Percentiles rank a stretch among this genome's conserved stretches.
phyloP scores from a whole-genome alignment of 2,113 vertebrate species.

The Typhlomys cinereus region DNA sequence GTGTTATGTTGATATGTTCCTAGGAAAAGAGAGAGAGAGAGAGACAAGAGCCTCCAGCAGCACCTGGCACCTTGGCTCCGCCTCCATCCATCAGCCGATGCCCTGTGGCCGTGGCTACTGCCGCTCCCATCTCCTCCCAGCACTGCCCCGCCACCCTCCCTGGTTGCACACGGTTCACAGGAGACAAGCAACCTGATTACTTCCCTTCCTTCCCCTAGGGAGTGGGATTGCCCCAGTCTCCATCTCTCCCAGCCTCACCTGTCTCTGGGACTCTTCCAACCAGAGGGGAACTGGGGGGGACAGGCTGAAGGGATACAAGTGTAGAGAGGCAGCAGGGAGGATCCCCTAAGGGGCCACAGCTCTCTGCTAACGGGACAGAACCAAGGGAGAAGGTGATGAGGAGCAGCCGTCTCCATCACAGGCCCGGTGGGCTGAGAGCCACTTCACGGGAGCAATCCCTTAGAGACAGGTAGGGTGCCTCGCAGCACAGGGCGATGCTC shows the following conservation, averaged over 20 bases:
- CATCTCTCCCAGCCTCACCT: neutral
- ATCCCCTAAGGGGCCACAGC: neutral
- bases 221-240: no score
- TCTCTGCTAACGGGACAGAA: neutral
- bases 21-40: neutral
- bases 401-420: neutral
- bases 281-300: accelerated
- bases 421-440: neutral
- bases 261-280: neutral
- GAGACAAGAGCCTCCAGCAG: neutral
- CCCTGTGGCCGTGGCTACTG: neutral
- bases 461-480: neutral
- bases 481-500: accelerated
- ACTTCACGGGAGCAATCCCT: neutral
- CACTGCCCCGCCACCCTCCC: neutral
- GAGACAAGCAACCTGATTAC: neutral
- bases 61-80: neutral
- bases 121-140: neutral
- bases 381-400: neutral
- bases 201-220: neutral
- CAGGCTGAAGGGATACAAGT: neutral
- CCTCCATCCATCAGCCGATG: neutral
- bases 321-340: neutral
- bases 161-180: neutral
- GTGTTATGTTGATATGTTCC: neutral